Evolutionary conservation across 2,797 vertebrate species (phyloP).

Genomic region (Vireo griseus): DNA sequence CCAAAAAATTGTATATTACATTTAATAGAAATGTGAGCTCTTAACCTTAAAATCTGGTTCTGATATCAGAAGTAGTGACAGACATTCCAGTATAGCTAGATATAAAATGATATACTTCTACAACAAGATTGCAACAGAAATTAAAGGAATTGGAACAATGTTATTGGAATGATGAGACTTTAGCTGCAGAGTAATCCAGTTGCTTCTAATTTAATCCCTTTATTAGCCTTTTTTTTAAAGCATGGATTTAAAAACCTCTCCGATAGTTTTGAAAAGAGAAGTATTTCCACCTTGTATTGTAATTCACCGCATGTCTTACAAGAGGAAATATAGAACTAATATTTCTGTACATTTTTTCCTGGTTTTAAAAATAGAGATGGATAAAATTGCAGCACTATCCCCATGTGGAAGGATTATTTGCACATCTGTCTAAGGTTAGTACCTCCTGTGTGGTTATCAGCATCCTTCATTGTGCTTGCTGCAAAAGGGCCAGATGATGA

Average conservation of each 20-base stretch:
- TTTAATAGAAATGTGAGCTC: background rate
- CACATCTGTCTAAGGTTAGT: background rate
- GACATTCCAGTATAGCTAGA: background rate
- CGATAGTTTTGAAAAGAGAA: background rate
- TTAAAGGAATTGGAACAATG: background rate
- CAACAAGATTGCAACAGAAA: background rate
- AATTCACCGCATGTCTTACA: background rate
- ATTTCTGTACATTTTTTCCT: background rate
- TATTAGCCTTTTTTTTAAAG: background rate
- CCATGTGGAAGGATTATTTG: background rate
- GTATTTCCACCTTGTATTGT: background rate
- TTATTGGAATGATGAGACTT: background rate
- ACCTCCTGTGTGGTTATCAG: background rate
- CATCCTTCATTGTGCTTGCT: constrained; percentile 1
- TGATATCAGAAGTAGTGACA: background rate
- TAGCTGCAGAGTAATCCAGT: background rate
- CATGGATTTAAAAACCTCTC: background rate
- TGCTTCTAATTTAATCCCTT: background rate
- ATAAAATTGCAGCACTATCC: background rate
- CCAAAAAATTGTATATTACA: background rate
- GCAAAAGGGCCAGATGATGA: constrained; percentile 1
- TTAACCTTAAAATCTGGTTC: background rate
- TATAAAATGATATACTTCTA: background rate
- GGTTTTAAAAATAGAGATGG: background rate
- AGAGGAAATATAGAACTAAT: background rate